Percentiles rank a stretch among this genome's conserved stretches.
phyloP scores from a whole-genome alignment of 1,140 invertebrate species.

The Nilaparvata lugens region DNA sequence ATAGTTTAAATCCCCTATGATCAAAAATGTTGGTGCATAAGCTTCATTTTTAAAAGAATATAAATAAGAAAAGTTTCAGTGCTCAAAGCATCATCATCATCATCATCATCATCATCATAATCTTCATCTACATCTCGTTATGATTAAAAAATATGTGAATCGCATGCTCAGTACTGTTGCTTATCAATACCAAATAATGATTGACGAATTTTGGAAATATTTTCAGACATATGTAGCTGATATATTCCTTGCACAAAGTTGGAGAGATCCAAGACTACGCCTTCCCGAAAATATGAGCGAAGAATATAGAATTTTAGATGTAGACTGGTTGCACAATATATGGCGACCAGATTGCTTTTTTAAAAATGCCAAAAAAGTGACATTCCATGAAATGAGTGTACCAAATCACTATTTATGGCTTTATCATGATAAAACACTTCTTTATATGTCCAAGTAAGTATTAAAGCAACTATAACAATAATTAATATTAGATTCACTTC shows the following conservation, averaged over 20 bases:
- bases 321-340: constrained; percentile 82
- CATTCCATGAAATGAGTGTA: constrained; percentile 89
- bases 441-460: constrained; percentile 84
- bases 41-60: no score
- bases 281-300: constrained; percentile 87
- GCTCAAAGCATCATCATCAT: no score
- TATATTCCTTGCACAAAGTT: constrained; percentile 85
- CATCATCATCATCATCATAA: no score
- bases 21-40: no score
- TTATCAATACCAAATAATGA: no score
- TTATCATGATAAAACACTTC: constrained; percentile 79
- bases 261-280: constrained; percentile 75
- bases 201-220: background rate
- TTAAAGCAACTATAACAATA: no score
- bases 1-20: no score
- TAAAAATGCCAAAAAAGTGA: constrained; percentile 88
- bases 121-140: no score
- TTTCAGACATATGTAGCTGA: constrained; percentile 81
- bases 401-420: constrained; percentile 89
- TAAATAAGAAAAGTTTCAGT: no score
- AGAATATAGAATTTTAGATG: constrained; percentile 80
- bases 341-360: constrained; percentile 90
- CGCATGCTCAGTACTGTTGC: no score
- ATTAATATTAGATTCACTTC: no score
- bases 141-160: no score